Percentiles rank a stretch among this genome's conserved stretches.
Evolutionary conservation across 2,888 invertebrate species (phyloP).

Genomic region (Caenorhabditis sp.): DNA sequence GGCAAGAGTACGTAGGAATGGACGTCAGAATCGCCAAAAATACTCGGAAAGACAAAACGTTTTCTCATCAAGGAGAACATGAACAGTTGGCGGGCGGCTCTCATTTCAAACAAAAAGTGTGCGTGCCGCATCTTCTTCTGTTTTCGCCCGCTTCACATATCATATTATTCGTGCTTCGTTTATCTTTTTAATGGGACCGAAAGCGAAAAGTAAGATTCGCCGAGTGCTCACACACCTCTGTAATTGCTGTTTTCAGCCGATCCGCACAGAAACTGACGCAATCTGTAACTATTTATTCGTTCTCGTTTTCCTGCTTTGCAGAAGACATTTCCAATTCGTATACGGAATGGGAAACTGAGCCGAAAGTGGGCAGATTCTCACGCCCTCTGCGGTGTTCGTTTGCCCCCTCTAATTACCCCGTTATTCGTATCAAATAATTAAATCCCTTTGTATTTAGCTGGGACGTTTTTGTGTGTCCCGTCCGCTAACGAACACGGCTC

Average conservation of each 20-base stretch:
- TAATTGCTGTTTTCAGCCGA: slow-evolving; percentile 8
- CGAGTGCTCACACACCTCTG: not conserved
- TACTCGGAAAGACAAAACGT: slow-evolving; percentile 30
- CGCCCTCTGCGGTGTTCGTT: no score
- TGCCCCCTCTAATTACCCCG: no score
- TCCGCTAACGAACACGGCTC: slow-evolving; percentile 18
- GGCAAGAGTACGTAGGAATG: slow-evolving; percentile 12
- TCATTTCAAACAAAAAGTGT: slow-evolving; percentile 52
- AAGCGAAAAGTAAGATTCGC: not conserved
- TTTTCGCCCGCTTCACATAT: slow-evolving; percentile 41
- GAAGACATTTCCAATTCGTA: no score
- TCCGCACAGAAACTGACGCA: slow-evolving; percentile 7
- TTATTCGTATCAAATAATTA: no score
- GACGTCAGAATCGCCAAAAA: slow-evolving; percentile 16
- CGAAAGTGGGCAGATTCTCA: no score
- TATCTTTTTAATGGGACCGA: slow-evolving; percentile 23
- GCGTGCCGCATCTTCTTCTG: slow-evolving; percentile 9
- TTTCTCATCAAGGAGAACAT: slow-evolving; percentile 44
- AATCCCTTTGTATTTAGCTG: not conserved
- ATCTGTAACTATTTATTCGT: slow-evolving; percentile 1
- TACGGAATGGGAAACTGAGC: no score
- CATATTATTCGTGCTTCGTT: slow-evolving; percentile 41
- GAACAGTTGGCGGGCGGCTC: slow-evolving; percentile 48
- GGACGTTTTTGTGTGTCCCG: not conserved
- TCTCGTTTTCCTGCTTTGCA: no score